These are phyloP conservation scores for Tanytarsus gracilentus DNA, from an alignment of 2,888 invertebrate genomes.

Conservation along the genomic window DNA sequence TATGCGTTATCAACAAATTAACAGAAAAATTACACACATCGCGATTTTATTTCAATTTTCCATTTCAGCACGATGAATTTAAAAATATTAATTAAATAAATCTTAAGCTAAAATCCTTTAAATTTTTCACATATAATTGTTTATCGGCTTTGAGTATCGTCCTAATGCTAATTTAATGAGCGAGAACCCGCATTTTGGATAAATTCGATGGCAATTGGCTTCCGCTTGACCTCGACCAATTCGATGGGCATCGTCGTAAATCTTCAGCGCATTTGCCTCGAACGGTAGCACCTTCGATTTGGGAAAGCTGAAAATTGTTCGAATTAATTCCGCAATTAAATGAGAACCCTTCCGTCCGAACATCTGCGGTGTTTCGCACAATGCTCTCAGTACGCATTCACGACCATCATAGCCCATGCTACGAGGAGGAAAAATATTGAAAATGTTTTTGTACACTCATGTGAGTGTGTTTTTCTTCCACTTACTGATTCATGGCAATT, in stretches of 20 bases:
- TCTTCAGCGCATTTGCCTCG: slow-evolving; percentile 55
- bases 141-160: slow-evolving; percentile 35
- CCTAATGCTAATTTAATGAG: slow-evolving; percentile 63
- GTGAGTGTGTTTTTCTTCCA: slow-evolving; percentile 30
- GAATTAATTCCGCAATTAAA: slow-evolving; percentile 60
- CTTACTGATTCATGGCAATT: slow-evolving; percentile 59
- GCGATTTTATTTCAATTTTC: not conserved
- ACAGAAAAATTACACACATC: slow-evolving; percentile 33
- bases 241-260: slow-evolving; percentile 57
- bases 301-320: slow-evolving; percentile 58
- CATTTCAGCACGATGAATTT: not conserved
- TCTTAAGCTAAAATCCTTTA: not conserved
- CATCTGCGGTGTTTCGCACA: slow-evolving; percentile 63
- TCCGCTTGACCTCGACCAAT: slow-evolving; percentile 41
- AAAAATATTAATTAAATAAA: not conserved
- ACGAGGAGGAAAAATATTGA: slow-evolving; percentile 34
- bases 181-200: slow-evolving; percentile 58
- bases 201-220: slow-evolving; percentile 48
- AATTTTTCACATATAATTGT: slow-evolving; percentile 19
- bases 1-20: slow-evolving; percentile 57
- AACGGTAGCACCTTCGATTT: slow-evolving; percentile 51
- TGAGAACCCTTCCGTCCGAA: slow-evolving; percentile 53
- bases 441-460: not conserved
- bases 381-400: slow-evolving; percentile 58
- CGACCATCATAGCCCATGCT: slow-evolving; percentile 70